Evolutionary conservation across 2,797 vertebrate species (phyloP), one percentile per base, ranked within the genome.

Genomic region (Thalassophryne amazonica): DNA sequence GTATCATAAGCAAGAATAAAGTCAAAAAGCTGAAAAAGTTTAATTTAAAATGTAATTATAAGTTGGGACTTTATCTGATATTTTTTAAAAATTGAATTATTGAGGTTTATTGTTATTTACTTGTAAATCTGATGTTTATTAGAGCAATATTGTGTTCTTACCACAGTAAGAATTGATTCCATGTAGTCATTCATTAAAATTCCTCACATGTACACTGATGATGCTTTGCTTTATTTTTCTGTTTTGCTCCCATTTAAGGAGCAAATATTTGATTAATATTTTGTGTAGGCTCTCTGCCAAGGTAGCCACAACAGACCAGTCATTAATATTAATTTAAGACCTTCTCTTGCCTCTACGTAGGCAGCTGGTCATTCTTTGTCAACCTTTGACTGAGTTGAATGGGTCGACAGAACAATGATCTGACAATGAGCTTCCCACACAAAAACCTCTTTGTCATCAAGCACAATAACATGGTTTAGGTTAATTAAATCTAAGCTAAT

Each of bases 401-500:
- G 77, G 80, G 71, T 60, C 70, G 84, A 61, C 67, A 61, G 83
- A 86, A 90, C 83, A 90, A 88, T 87, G 80, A 83, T 82, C 77
- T 76, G 83, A 85, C 81, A 88, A 90, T 89, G 88, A 88, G 82
- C 73, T 81, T 66, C 68, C 73, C 17, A 41, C 78, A 84, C 60
- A 80, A 52, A 76, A 81, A 75, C 67, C 78, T 69, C 83, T 89
- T 88, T 91, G 86, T 91, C 86, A 81, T 90, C 86, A 74, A 80
- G 81, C 73, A 89, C 84, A 89, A 89, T 90, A 86, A 91, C 82
- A 62, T 48, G 33, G 90, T 90, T 89, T 87, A 47, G 76, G 78
- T 88, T 90, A 83, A 92, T 91, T 90, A 89, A 88, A 88, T 88
- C 80, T 68, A 53, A 77, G 76, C 82, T 87, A 83, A 90, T 84